Percentiles rank a stretch among this genome's conserved stretches.
These are phyloP conservation scores for Netelia virgata DNA, from an alignment of 2,888 invertebrate species.

Conservation along the genomic window DNA sequence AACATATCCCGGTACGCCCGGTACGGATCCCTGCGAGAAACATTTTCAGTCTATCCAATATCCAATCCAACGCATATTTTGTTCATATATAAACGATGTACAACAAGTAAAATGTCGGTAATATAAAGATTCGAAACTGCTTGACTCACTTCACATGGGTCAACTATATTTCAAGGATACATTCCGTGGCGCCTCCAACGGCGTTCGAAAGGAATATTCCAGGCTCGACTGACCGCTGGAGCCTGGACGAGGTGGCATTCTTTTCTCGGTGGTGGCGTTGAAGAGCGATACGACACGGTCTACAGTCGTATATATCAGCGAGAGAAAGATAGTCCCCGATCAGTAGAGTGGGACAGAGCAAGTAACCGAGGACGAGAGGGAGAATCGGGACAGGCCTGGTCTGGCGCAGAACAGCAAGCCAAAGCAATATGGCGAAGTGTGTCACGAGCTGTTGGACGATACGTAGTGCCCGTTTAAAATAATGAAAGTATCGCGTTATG, in stretches of 20 bases:
- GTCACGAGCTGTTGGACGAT: conserved; percentile 86
- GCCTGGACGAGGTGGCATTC: conserved; percentile 12
- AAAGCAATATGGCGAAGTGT: conserved; percentile 89
- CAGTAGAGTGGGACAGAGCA: background rate
- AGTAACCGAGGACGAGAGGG: conserved; percentile 9
- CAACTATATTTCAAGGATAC: background rate
- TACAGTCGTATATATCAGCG: background rate
- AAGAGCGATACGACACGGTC: background rate
- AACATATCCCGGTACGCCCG: too few species aligned
- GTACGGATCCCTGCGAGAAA: too few species aligned
- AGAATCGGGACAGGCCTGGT: conserved; percentile 30
- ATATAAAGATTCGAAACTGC: background rate
- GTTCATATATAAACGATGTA: background rate
- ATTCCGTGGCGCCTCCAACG: conserved; percentile 42
- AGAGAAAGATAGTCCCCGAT: background rate
- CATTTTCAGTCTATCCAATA: too few species aligned
- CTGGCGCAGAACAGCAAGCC: conserved; percentile 65
- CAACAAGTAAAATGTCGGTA: background rate
- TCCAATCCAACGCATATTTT: too few species aligned
- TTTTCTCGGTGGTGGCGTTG: background rate
- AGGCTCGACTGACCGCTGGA: conserved; percentile 30
- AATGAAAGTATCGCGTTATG: conserved; percentile 78
- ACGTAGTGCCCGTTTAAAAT: conserved; percentile 77
- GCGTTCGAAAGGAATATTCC: background rate
- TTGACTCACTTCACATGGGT: background rate